Conservation (phyloP, 2,888 invertebrate species). For the Torymus texanus region DNA sequence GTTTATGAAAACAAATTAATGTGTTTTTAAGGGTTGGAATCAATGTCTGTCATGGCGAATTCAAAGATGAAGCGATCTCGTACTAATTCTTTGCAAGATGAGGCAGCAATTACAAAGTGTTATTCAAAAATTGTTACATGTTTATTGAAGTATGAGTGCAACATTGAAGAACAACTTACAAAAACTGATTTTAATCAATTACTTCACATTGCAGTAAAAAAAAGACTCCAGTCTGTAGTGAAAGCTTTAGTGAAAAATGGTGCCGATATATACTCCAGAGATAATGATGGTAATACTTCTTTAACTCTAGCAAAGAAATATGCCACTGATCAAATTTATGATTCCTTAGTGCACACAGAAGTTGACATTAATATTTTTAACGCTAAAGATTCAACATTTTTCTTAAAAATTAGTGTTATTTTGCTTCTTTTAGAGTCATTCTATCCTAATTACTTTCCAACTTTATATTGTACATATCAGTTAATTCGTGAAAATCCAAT, state of each 20-base stretch:
- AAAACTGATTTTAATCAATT: conserved; percentile 6
- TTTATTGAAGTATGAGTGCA: conserved; percentile 12
- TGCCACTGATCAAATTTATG: conserved; percentile 14
- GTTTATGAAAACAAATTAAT: too few relatives aligned
- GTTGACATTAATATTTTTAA: neutral
- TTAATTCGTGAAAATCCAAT: conserved; percentile 6
- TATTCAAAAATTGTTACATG: conserved; percentile 7
- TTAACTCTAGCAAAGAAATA: neutral
- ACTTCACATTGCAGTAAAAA: conserved; percentile 9
- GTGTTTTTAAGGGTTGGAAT: too few relatives aligned
- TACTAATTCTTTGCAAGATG: conserved; percentile 1
- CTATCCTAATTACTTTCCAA: conserved; percentile 4
- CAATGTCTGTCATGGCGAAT: neutral
- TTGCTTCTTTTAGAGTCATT: conserved; percentile 7
- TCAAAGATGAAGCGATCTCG: neutral
- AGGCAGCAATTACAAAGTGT: neutral
- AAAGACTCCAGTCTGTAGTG: neutral
- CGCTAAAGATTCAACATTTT: conserved; percentile 1
- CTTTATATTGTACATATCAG: conserved; percentile 4
- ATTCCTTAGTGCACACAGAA: conserved; percentile 6
- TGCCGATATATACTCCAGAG: conserved; percentile 9
- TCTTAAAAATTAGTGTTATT: conserved; percentile 7
- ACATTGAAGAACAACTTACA: conserved; percentile 3
- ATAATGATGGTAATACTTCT: conserved; percentile 7
- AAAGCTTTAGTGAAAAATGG: conserved; percentile 8